Percentiles rank a stretch among this genome's conserved stretches.
Evolutionary conservation across 2,113 vertebrate genomes (phyloP).

Genomic region (Anoplopoma fimbria): DNA sequence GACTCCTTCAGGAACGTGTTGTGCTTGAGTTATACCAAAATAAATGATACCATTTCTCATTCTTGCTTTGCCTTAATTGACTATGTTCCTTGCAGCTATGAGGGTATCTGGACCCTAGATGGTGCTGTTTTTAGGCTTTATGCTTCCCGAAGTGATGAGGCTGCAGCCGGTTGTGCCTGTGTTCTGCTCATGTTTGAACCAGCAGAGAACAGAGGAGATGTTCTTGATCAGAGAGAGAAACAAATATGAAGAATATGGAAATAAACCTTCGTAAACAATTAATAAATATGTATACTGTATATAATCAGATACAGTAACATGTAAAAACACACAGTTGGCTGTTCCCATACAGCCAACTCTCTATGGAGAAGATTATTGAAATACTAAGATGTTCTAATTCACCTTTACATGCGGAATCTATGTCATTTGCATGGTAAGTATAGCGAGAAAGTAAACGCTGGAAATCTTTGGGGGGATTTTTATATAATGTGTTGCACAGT

Average conservation of each 20-base stretch:
- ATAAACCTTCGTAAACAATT: neutral
- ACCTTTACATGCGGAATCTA: neutral
- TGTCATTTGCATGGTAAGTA: neutral
- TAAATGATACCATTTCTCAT: neutral
- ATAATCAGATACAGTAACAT: neutral
- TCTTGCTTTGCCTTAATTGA: neutral
- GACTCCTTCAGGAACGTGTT: neutral
- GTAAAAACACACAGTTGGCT: neutral
- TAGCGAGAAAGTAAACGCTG: neutral
- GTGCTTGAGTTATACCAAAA: neutral
- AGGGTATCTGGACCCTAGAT: constrained; percentile 63
- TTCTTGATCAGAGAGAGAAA: neutral
- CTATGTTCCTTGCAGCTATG: constrained; percentile 27
- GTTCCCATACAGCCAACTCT: neutral
- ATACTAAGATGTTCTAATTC: neutral
- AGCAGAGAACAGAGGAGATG: neutral
- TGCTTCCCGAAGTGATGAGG: neutral
- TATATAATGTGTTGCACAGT: neutral
- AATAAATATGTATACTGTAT: neutral
- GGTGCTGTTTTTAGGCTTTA: constrained; percentile 64
- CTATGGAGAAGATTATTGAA: neutral
- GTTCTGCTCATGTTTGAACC: neutral
- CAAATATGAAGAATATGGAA: neutral
- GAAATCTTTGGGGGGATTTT: neutral
- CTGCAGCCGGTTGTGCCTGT: constrained; percentile 1